Evolutionary conservation across 2,797 vertebrate species (phyloP), one percentile per base, ranked within the genome.

Genomic region (Gymnoscopelus microlampas): DNA sequence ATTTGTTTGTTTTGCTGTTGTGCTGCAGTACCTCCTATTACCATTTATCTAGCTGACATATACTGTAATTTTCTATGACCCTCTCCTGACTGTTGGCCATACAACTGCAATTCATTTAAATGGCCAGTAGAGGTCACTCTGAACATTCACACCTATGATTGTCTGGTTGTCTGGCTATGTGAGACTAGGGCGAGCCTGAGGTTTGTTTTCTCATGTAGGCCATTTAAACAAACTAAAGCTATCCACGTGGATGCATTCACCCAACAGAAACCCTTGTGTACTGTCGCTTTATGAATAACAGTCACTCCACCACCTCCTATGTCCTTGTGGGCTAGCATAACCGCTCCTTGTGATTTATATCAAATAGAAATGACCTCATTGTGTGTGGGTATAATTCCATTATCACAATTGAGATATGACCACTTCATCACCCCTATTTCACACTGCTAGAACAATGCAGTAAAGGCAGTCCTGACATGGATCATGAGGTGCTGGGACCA

Each of bases 111-210:
- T 73, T 71, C 53, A 57, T 29, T 1, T 0, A 71, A 39, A 58
- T 76, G 54, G 55, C 19, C 87, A 88, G 61, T 68, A 88, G 89
- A 53, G 68, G 88, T 67, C 88, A 65, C 70, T 82, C 24, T 83
- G 76, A 24, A 4, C 53, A 63, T 68, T 39, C 63, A 14, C 53
- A 63, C 3, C 13, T 5, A 3, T 7, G 19, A 57, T 32, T 3
- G 35, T 39, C 35, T 39, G 35, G 19, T 19, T 19, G 19, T 39
- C 35, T 6, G 39, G 39, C 39, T 44, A 44, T 44, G 39, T 10
- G 2, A 44, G 39, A 44, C 26, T 29, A 29, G 26, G 39, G 8
- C 39, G 39, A 44, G 39, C 2, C 39, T 9, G 0, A 10, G 26
- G 2, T 62, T 73, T 48, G 63, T 10, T 59, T 26, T 64, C 1